Evolutionary conservation across 2,888 invertebrate genomes (phyloP).

Genomic region (Ommatoiulus sabulosus): DNA sequence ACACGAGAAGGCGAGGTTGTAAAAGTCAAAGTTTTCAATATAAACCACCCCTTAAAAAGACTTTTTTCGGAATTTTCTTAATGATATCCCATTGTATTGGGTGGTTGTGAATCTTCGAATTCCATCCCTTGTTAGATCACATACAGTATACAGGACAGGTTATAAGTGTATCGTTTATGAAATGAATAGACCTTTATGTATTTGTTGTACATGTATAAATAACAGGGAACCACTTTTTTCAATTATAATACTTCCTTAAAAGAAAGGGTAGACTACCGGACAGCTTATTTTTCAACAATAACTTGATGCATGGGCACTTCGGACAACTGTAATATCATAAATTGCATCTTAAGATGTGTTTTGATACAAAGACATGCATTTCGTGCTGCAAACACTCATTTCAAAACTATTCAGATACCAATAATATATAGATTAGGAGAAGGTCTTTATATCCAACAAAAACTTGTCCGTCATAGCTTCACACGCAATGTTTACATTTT

Average conservation of each 20-base stretch:
- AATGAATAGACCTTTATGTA: neutral
- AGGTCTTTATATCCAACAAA: conserved; percentile 17
- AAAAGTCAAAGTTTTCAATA: neutral
- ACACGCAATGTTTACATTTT: conserved; percentile 43
- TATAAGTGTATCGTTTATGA: neutral
- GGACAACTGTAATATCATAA: too few relatives aligned
- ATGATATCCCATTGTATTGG: neutral
- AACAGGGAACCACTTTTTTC: neutral
- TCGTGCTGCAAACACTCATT: neutral
- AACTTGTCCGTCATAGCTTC: neutral
- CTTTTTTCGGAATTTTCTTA: neutral
- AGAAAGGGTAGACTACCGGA: neutral
- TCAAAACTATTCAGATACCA: neutral
- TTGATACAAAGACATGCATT: neutral
- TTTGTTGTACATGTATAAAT: neutral
- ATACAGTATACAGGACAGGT: neutral
- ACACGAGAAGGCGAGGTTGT: neutral
- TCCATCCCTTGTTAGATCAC: neutral
- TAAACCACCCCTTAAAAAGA: neutral
- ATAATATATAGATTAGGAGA: neutral
- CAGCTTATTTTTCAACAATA: neutral
- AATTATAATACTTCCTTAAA: neutral
- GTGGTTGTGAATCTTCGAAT: neutral
- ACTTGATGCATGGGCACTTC: neutral
- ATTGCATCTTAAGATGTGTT: neutral